Conservation (phyloP, 1,140 invertebrate species). For the Trinorchestia longiramus region DNA sequence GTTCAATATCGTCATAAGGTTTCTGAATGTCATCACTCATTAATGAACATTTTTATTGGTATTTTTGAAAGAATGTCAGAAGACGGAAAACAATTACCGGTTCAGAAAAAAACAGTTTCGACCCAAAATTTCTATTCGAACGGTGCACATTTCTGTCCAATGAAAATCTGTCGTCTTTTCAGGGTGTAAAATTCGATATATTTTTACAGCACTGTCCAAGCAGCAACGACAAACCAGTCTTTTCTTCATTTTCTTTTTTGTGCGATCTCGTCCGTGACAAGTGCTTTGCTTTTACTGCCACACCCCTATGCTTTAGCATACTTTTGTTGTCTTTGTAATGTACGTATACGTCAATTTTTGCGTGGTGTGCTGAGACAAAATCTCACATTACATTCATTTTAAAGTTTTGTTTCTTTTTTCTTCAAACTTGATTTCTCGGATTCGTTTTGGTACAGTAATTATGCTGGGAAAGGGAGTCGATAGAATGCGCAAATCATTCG, state of each 20-base stretch:
- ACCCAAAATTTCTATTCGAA: neutral
- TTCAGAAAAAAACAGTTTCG: neutral
- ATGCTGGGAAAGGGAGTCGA: no score
- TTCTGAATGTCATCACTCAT: no score
- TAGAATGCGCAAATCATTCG: no score
- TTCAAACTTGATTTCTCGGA: neutral
- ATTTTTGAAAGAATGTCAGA: neutral
- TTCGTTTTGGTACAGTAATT: neutral
- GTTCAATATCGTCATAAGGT: neutral
- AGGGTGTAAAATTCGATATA: neutral
- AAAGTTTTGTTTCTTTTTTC: neutral
- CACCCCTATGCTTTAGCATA: neutral
- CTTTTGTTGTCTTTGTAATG: neutral
- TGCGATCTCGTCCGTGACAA: neutral
- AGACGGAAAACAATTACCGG: neutral
- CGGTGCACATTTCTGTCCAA: neutral
- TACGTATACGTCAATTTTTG: neutral
- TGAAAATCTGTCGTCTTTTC: neutral
- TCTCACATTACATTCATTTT: neutral
- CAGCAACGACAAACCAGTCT: neutral
- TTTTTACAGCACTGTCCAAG: neutral
- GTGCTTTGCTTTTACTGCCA: neutral
- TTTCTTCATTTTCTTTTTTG: neutral
- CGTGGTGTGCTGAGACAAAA: neutral
- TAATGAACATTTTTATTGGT: no score